Evolutionary conservation across 2,888 invertebrate species (phyloP), one percentile per base, ranked within the genome.

Genomic region (Ceramica pisi): DNA sequence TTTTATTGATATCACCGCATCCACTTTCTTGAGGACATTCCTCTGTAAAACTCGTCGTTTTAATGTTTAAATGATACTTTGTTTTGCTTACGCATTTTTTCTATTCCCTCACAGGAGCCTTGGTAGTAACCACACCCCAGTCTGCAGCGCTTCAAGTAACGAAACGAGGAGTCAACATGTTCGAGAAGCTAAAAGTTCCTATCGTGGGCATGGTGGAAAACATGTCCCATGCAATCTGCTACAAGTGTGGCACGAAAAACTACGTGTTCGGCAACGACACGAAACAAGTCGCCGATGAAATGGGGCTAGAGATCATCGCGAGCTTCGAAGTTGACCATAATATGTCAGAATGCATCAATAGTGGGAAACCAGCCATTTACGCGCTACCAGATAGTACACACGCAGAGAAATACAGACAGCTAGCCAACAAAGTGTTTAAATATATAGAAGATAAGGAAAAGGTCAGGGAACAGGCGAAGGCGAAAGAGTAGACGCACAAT

Each of bases 121-220:
- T 99, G n/a, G 95, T 99, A 61, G 98, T 99, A 0, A 98, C 99
- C 12, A 99, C 99, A 0, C 99, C 99, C 0, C 99, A 99, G 91
- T 97, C 97, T 67, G 98, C 99, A 3, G 98, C 99, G 0, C 90
- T 99, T 9, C 97, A 98, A 90, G 99, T 99, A 35, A 98, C 99
- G 0, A 96, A 97, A 86, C 97, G 98, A 84, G 99, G 99, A 16
- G 97, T 98, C 0, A 97, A 97, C 84, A 99, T 99, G 99, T 98
- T 98, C 88, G 96, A 97, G 75, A 98, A 98, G 90, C 96, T 99
- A 2, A 96, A 97, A 78, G 97, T 98, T 10, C 98, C 98, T 0
- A 96, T 99, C 53, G 96, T 98, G 60, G 99, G 99, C n/a, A 91
- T 99, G 74, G 97, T 99, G 0, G 98, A 99, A 90, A 99, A 99